Percentiles rank a stretch among this genome's conserved stretches.
Conservation (phyloP, 2,113 vertebrate species). For the Tenrec ecaudatus region DNA sequence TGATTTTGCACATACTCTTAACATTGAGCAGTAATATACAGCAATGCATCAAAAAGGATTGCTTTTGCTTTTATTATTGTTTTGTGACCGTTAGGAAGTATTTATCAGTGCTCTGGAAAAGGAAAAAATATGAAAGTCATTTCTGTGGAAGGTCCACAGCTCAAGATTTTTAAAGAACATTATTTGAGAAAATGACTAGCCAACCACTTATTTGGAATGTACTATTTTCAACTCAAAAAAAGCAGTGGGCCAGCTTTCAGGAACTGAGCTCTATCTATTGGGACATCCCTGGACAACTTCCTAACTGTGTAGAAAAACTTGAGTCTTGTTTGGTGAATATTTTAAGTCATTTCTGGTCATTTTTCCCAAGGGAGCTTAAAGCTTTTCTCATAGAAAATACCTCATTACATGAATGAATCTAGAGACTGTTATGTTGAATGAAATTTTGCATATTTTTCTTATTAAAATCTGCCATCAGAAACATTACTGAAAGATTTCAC, state of each 20-base stretch:
- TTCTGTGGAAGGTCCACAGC: not conserved
- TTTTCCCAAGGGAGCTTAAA: not conserved
- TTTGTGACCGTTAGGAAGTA: not conserved
- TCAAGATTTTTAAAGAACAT: constrained; percentile 30
- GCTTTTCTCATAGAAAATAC: not conserved
- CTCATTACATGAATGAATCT: no score
- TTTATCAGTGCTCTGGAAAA: constrained; percentile 9
- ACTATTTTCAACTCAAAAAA: not conserved
- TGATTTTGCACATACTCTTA: no score
- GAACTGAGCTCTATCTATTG: not conserved
- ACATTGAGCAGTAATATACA: no score
- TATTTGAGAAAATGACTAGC: constrained; percentile 48
- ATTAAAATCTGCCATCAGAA: not conserved
- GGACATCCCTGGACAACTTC: not conserved
- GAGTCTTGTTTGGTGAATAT: not conserved
- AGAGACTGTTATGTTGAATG: no score
- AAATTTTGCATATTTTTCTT: not conserved
- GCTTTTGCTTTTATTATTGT: no score
- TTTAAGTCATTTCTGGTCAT: not conserved
- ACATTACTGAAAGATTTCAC: not conserved
- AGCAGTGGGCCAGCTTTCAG: not conserved
- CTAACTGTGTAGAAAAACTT: not conserved
- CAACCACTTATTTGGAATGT: constrained; percentile 19
- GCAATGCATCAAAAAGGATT: no score
- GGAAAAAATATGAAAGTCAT: not conserved